Conservation (phyloP, 2,888 invertebrate genomes). For the Sphaerolaimus hirsutus region DNA sequence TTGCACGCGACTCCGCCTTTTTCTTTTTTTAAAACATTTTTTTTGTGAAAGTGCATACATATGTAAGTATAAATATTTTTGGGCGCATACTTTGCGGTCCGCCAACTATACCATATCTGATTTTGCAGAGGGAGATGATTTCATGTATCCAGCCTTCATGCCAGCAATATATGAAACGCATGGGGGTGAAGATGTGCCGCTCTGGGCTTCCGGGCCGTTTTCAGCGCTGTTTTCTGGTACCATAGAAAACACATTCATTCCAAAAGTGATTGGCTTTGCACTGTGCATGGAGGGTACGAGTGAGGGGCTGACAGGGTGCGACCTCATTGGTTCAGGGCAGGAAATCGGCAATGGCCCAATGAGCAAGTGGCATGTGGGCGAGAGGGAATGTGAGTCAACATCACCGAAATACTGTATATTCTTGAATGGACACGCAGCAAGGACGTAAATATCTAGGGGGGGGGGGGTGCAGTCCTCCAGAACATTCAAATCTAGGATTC, state of each 20-base stretch:
- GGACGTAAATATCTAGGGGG: too few species aligned
- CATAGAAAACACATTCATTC: constrained; percentile 25
- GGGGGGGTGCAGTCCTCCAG: too few species aligned
- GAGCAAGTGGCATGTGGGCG: too few species aligned
- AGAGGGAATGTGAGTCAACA: too few species aligned
- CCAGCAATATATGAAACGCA: constrained; percentile 17
- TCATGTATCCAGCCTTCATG: neutral
- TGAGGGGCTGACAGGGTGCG: too few species aligned
- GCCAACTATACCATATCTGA: neutral
- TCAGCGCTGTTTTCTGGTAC: constrained; percentile 23
- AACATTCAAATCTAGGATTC: too few species aligned
- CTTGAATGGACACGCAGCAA: too few species aligned
- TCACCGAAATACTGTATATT: too few species aligned
- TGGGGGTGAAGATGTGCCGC: constrained; percentile 26
- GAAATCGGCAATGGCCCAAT: too few species aligned
- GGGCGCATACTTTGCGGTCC: neutral
- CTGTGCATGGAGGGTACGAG: constrained; percentile 17
- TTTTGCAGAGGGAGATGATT: neutral
- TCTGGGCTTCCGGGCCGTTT: constrained; percentile 26
- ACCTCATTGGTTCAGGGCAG: too few species aligned
- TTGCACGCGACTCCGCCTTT: too few species aligned
- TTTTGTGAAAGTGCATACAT: neutral
- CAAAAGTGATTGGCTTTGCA: constrained; percentile 25
- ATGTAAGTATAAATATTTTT: neutral
- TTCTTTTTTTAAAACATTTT: neutral